Base-by-base conservation (phyloP, 2,113 vertebrate species). In the Rhinopomastus cyanomelas region DNA sequence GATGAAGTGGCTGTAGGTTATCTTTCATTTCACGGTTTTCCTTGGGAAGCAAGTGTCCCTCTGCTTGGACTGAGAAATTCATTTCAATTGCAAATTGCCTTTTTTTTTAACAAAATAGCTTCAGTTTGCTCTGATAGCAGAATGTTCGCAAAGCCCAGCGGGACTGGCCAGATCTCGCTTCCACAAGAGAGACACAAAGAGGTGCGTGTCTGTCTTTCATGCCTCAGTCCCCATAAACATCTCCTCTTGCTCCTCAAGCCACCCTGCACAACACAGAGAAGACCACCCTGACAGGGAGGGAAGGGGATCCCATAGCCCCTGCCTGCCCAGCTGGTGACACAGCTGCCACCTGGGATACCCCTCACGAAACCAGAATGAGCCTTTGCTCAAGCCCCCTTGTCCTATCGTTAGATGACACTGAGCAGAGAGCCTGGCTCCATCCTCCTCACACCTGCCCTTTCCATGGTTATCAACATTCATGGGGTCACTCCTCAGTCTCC, bases 51-150 rank as follows among this genome's bases (percentile, higher is more conserved):
- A 69, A 69, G 17, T 26, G 46, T 34, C 19, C 30, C 46, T 44
- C 37, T 59, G 71, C 67, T 56, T 76, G 46, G 78, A 76, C 42
- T 68, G 80, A 64, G 59, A 67, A 72, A 66, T 44, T 56, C 0
- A 84, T 87, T 89, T 91, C 22, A 39, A 87, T 83, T 85, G 81
- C 71, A 90, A 65, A 85, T 81, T 77, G 37, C 16, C 18, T 51
- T 62, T 75, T 73, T 44, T 85, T 26, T n/a, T n/a, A n/a, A 51
- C 34, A 62, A 59, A 76, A 67, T 19, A 36, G 26, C 49, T 80
- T 72, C 66, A 1, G 12, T 64, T 88, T 3, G 1, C 22, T 68
- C 53, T 72, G 49, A 60, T 27, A 67, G 15, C 20, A 67, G 73
- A 83, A 71, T 0, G 1, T 16, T 4, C 15, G 2, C 15, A 32